Percentiles rank a stretch among this genome's conserved stretches.
These are phyloP conservation scores for Osmerus eperlanus DNA, from an alignment of 2,113 vertebrate genomes.

Conservation along the genomic window DNA sequence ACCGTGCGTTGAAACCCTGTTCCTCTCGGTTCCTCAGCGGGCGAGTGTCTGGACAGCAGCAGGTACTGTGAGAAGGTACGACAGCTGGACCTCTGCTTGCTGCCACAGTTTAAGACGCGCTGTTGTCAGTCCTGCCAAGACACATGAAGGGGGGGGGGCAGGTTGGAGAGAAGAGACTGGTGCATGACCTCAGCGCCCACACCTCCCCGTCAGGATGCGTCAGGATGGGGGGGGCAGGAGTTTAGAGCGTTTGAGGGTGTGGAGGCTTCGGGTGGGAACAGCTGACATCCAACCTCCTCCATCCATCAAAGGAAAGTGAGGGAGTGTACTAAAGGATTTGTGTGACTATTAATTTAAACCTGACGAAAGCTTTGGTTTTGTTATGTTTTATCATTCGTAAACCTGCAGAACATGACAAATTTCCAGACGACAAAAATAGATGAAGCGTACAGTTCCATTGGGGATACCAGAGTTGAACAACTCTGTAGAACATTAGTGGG, in stretches of 20 bases:
- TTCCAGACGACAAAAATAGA: constrained; percentile 15
- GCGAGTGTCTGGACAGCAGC: constrained; percentile 90
- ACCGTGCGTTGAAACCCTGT: neutral
- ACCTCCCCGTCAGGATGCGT: constrained; percentile 9
- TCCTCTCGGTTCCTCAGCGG: constrained; percentile 57
- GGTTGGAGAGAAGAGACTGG: constrained; percentile 19
- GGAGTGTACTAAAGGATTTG: neutral
- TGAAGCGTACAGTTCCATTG: constrained; percentile 5
- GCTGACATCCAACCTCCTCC: constrained; percentile 2
- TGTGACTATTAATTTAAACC: constrained; percentile 30
- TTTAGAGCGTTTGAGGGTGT: constrained; percentile 21
- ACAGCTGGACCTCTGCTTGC: constrained; percentile 89
- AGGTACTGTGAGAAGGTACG: constrained; percentile 94
- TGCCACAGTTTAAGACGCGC: constrained; percentile 87
- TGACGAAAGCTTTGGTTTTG: constrained; percentile 53
- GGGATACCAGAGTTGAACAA: neutral
- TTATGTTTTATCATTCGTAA: constrained; percentile 15
- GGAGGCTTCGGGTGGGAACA: neutral
- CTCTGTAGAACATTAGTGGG: neutral
- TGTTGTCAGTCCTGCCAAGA: constrained; percentile 90
- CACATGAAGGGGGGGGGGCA: constrained; percentile 70
- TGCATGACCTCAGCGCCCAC: constrained; percentile 10
- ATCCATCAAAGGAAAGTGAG: constrained; percentile 4
- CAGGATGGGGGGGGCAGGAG: constrained; percentile 4
- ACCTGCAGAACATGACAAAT: constrained; percentile 8